These are phyloP conservation scores for Drosophila simulans DNA, from an alignment of 1,140 invertebrate genomes.

Conservation along the genomic window DNA sequence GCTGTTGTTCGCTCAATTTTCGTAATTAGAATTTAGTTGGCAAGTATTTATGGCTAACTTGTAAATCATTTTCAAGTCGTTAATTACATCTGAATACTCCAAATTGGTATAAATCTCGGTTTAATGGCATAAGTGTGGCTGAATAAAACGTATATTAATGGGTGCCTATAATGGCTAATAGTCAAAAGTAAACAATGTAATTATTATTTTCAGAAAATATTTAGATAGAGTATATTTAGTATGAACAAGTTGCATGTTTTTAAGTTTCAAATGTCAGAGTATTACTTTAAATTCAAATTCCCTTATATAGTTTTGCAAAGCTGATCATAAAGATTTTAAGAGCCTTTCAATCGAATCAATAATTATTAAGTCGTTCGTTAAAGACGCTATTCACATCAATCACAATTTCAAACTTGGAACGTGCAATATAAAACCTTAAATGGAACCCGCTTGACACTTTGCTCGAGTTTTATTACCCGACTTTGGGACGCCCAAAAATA, in stretches of 20 bases:
- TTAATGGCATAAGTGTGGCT: background rate
- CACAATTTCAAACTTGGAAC: slow-evolving; percentile 33
- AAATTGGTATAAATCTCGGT: background rate
- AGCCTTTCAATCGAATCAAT: background rate
- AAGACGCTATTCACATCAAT: slow-evolving; percentile 28
- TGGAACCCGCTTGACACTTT: slow-evolving; percentile 75
- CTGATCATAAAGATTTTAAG: background rate
- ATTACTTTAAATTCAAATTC: no score
- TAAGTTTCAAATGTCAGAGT: no score
- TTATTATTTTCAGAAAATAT: no score
- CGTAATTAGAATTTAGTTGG: slow-evolving; percentile 12
- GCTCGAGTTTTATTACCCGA: slow-evolving; percentile 56
- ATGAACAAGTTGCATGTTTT: no score
- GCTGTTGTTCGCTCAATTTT: slow-evolving; percentile 6
- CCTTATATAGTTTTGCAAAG: background rate
- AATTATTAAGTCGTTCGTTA: slow-evolving; percentile 8
- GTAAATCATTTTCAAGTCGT: background rate
- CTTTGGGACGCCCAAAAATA: slow-evolving; percentile 47
- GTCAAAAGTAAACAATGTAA: no score
- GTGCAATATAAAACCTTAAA: slow-evolving; percentile 36
- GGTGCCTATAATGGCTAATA: no score
- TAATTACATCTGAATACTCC: background rate
- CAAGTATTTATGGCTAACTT: background rate
- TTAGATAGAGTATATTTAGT: no score
- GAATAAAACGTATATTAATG: no score